phyloP scores from a whole-genome alignment of 2,113 vertebrate genomes.

The Amazona vittata region DNA sequence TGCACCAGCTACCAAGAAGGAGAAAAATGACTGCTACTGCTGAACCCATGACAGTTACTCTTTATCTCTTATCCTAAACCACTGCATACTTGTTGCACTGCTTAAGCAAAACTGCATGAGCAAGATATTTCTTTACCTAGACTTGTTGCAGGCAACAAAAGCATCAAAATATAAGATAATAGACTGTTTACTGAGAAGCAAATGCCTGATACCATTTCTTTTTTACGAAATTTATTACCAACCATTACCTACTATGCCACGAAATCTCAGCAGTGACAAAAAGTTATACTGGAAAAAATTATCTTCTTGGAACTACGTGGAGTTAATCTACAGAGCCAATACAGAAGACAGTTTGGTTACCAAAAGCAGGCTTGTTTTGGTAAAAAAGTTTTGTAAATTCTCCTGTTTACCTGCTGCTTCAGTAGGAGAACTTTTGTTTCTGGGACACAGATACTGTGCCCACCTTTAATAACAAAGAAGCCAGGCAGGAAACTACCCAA shows the following conservation, averaged over 20 bases:
- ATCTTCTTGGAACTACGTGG: background rate
- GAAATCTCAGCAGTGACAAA: background rate
- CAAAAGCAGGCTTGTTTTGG: background rate
- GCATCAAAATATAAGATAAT: background rate
- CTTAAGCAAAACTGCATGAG: background rate
- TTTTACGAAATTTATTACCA: background rate
- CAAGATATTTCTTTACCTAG: background rate
- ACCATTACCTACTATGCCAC: background rate
- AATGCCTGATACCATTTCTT: background rate
- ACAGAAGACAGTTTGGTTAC: background rate
- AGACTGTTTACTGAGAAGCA: background rate
- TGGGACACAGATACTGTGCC: background rate
- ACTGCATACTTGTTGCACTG: background rate
- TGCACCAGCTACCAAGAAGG: too few relatives aligned
- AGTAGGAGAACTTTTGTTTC: background rate
- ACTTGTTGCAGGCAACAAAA: background rate
- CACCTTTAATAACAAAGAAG: background rate
- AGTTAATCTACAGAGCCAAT: background rate
- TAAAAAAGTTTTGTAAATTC: background rate
- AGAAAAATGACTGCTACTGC: too few relatives aligned
- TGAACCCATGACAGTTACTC: background rate
- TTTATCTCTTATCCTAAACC: background rate
- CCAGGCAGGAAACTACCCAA: background rate
- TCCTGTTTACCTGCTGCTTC: background rate
- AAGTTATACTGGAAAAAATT: background rate